Evolutionary conservation across 2,113 vertebrate genomes (phyloP).

Genomic region (Oryzias celebensis): DNA sequence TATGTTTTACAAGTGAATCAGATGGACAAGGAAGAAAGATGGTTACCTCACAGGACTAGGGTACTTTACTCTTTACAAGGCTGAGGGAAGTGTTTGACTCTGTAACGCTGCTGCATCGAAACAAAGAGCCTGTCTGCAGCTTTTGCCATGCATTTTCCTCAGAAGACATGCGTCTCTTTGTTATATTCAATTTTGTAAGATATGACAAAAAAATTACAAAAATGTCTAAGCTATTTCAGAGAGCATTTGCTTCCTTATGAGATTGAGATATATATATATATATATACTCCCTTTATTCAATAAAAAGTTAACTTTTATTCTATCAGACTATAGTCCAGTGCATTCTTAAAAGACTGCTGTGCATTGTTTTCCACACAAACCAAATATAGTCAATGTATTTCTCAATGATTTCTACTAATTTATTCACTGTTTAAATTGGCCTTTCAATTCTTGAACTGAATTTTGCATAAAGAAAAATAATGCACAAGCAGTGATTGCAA

Average conservation of each 20-base stretch:
- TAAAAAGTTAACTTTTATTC: too few species aligned
- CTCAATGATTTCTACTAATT: too few species aligned
- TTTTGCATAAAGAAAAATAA: too few species aligned
- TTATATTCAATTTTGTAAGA: conserved; percentile 10
- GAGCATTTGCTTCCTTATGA: not conserved
- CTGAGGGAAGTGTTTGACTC: conserved; percentile 44
- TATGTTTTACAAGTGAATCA: conserved; percentile 78
- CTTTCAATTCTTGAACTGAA: too few species aligned
- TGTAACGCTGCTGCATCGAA: conserved; percentile 50
- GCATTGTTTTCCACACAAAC: too few species aligned
- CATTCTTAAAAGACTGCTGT: too few species aligned
- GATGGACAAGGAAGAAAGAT: conserved; percentile 62
- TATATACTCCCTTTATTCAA: too few species aligned
- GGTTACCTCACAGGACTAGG: conserved; percentile 45
- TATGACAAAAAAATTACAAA: conserved; percentile 14
- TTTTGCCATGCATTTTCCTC: conserved; percentile 46
- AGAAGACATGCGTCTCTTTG: conserved; percentile 5
- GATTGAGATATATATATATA: too few species aligned
- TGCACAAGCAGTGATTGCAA: too few species aligned
- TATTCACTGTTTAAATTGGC: too few species aligned
- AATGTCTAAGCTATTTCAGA: conserved; percentile 7
- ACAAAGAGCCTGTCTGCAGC: conserved; percentile 39
- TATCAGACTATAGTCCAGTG: too few species aligned
- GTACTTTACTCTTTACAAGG: conserved; percentile 61
- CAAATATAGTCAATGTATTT: too few species aligned